Conservation (phyloP, 1,140 invertebrate genomes). For the Bombus ignitus region DNA sequence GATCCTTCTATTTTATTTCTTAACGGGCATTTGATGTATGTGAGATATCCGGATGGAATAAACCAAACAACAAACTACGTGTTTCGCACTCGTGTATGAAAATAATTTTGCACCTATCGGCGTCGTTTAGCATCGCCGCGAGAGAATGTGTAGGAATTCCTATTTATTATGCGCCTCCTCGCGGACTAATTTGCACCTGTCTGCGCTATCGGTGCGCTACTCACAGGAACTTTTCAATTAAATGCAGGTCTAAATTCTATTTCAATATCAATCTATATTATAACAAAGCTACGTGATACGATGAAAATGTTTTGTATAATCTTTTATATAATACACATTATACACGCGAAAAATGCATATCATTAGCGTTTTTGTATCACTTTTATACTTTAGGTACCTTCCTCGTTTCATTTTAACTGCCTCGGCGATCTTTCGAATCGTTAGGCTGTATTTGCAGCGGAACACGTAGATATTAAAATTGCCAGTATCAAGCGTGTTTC, state of each 20-base stretch:
- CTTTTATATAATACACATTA: too few relatives aligned
- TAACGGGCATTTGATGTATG: not conserved
- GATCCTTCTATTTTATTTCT: not conserved
- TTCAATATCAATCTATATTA: not conserved
- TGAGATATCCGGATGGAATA: not conserved
- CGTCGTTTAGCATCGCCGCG: conserved; percentile 41
- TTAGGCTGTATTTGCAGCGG: not conserved
- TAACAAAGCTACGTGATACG: too few relatives aligned
- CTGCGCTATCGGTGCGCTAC: conserved; percentile 1
- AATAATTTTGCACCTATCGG: conserved; percentile 51
- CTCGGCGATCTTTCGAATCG: not conserved
- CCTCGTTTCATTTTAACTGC: not conserved
- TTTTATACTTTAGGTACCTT: not conserved
- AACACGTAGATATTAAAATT: not conserved
- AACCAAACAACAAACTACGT: not conserved
- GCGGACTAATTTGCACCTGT: conserved; percentile 39
- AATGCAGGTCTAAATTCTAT: not conserved
- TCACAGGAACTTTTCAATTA: conserved; percentile 33
- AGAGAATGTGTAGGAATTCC: conserved; percentile 31
- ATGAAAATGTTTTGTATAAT: too few relatives aligned
- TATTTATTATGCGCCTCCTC: conserved; percentile 30
- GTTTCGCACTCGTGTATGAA: conserved; percentile 32
- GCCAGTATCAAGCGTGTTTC: not conserved
- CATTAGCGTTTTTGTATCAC: too few relatives aligned
- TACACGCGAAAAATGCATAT: too few relatives aligned